phyloP scores from a whole-genome alignment of 2,888 invertebrate species.

The Tinea semifulvella region DNA sequence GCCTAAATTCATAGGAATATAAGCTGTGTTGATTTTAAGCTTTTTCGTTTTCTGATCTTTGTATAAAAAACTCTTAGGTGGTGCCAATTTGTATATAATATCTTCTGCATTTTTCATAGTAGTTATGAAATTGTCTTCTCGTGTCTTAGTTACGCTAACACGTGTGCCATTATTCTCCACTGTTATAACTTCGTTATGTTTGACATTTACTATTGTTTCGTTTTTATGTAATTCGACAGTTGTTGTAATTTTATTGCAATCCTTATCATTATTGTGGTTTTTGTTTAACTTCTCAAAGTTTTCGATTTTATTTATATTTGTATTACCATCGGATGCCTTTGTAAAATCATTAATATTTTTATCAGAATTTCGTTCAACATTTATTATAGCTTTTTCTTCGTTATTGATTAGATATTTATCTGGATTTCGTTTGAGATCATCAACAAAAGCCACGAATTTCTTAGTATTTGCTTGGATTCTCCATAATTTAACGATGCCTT shows the following conservation, averaged over 20 bases:
- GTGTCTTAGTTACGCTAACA: conserved; percentile 32
- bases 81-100: conserved; percentile 43
- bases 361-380: neutral
- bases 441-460: conserved; percentile 40
- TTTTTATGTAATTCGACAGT: neutral
- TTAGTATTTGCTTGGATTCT: conserved; percentile 43
- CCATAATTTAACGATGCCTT: conserved; percentile 51
- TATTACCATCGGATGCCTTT: no score
- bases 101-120: conserved; percentile 43
- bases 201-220: neutral
- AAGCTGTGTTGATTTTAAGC: conserved; percentile 33
- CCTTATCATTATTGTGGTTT: no score
- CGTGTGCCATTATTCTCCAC: conserved; percentile 26
- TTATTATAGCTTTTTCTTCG: conserved; percentile 14
- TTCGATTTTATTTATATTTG: no score
- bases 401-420: conserved; percentile 32
- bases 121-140: conserved; percentile 24
- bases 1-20: conserved; percentile 50
- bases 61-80: conserved; percentile 56
- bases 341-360: no score
- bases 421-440: conserved; percentile 39
- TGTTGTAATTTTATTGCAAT: neutral
- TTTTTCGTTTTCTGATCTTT: conserved; percentile 36
- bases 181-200: conserved; percentile 2
- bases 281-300: no score